Conservation (phyloP, 2,888 invertebrate genomes). For the Acanthosepion lycidas region DNA sequence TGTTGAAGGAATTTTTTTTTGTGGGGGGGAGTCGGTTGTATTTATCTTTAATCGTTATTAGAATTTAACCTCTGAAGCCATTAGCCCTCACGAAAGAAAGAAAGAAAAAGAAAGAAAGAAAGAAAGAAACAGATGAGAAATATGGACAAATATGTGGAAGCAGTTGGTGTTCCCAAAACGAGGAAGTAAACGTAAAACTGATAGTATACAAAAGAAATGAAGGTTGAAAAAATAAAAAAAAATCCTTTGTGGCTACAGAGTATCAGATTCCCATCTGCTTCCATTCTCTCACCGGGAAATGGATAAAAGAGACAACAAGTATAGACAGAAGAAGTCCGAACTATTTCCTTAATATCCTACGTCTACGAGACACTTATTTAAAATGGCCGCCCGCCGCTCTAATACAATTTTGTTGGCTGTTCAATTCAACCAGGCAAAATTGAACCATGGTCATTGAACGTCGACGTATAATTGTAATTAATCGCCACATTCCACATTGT, state of each 20-base stretch:
- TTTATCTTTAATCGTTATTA: no score
- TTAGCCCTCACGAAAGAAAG: no score
- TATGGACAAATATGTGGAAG: no score
- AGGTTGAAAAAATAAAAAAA: neutral
- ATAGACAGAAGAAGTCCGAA: neutral
- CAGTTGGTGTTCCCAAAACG: no score
- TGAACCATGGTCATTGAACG: conserved; percentile 14
- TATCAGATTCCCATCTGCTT: neutral
- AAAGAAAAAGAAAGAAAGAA: no score
- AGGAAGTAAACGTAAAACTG: neutral
- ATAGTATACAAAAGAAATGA: no score
- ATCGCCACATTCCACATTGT: conserved; percentile 10
- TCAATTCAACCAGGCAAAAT: neutral
- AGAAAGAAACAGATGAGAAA: no score
- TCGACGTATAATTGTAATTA: conserved; percentile 33
- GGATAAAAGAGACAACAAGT: neutral
- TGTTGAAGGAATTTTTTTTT: no score
- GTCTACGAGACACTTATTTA: neutral
- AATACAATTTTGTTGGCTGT: neutral
- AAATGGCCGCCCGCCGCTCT: neutral
- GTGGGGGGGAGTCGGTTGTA: no score
- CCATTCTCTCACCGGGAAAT: neutral
- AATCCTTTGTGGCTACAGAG: neutral
- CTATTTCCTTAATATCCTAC: neutral
- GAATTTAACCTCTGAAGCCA: no score